Percentiles rank a stretch among this genome's conserved stretches.
These are phyloP conservation scores for Vidua chalybeata DNA, from an alignment of 2,113 vertebrate genomes.

Conservation along the genomic window DNA sequence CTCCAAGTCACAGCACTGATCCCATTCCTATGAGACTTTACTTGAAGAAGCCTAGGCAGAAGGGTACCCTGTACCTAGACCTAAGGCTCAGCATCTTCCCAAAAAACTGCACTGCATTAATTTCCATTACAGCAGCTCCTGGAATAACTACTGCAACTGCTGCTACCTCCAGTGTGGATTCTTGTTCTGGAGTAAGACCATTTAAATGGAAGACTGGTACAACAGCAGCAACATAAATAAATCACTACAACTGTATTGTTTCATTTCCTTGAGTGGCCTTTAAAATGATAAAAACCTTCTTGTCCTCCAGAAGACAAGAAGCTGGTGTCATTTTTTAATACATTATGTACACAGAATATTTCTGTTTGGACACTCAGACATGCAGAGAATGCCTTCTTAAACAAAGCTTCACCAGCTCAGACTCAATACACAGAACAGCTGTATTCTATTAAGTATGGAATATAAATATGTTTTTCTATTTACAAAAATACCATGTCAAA, in stretches of 20 bases:
- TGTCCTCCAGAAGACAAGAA: slow-evolving; percentile 13
- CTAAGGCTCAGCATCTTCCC: not conserved
- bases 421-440: not conserved
- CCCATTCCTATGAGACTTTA: not conserved
- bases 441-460: not conserved
- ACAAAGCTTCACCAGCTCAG: slow-evolving; percentile 15
- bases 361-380: slow-evolving; percentile 30
- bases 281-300: slow-evolving; percentile 23
- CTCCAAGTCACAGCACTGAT: not conserved
- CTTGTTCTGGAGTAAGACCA: not conserved
- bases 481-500: not conserved
- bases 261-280: slow-evolving; percentile 28
- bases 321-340: slow-evolving; percentile 28
- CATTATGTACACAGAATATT: slow-evolving; percentile 24
- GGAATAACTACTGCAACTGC: not conserved
- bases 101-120: not conserved
- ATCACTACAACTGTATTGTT: not conserved
- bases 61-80: not conserved
- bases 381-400: not conserved
- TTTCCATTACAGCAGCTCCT: not conserved
- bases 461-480: not conserved
- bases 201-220: not conserved
- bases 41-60: not conserved
- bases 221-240: slow-evolving; percentile 22
- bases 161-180: not conserved